phyloP scores from a whole-genome alignment of 1,140 invertebrate genomes.

The Drosophila sechellia region DNA sequence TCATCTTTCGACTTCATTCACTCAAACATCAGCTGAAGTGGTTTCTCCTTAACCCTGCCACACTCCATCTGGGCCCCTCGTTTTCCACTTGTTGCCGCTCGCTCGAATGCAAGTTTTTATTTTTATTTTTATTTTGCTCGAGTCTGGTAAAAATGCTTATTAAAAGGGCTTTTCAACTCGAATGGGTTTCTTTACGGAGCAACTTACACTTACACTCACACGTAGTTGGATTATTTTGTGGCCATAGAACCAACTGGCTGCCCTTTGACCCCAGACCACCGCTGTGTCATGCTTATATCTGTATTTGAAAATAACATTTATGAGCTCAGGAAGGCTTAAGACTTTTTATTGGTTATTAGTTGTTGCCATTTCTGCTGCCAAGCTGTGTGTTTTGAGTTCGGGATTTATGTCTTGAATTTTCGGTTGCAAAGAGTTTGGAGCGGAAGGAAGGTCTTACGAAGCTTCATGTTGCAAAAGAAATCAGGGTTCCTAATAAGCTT shows the following conservation, averaged over 20 bases:
- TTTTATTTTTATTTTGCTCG: constrained; percentile 24
- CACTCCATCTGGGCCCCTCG: constrained; percentile 6
- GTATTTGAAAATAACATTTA: constrained; percentile 80
- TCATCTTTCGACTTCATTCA: constrained; percentile 74
- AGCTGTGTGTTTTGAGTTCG: constrained; percentile 33
- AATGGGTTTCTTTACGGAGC: constrained; percentile 59
- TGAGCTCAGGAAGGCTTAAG: constrained; percentile 76
- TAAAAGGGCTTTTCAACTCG: constrained; percentile 80
- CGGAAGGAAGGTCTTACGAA: neutral
- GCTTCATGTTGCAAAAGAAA: constrained; percentile 36
- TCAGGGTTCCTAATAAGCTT: constrained; percentile 75
- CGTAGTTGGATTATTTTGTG: constrained; percentile 31
- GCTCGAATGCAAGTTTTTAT: constrained; percentile 20
- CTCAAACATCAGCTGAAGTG: constrained; percentile 73
- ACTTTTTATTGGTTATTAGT: constrained; percentile 81
- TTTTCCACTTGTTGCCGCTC: constrained; percentile 59
- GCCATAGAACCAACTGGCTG: constrained; percentile 13
- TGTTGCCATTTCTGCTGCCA: constrained; percentile 49
- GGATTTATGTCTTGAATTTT: constrained; percentile 35
- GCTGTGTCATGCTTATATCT: constrained; percentile 25
- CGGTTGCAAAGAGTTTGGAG: constrained; percentile 14
- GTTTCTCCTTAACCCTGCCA: constrained; percentile 48
- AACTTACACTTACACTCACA: constrained; percentile 32
- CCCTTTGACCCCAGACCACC: constrained; percentile 17
- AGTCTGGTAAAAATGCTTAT: constrained; percentile 70